Conservation (phyloP, 1,140 invertebrate species). For the Neodiprion pinetum region DNA sequence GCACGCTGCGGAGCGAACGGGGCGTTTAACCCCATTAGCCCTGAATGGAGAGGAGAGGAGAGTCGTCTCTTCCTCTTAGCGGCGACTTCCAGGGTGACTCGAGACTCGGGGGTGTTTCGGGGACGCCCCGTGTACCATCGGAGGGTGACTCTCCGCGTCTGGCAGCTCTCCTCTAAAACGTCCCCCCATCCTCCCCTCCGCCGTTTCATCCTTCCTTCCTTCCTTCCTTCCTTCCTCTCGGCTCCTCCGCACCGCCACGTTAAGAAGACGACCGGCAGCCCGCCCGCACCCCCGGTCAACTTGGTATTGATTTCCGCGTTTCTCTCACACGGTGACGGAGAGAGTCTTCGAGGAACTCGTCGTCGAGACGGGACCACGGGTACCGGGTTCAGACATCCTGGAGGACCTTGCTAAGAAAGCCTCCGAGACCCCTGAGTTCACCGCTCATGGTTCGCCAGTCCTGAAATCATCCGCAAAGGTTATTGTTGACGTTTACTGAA, state of each 20-base stretch:
- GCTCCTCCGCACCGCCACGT: neutral
- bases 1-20: conserved; percentile 30
- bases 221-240: neutral
- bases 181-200: neutral
- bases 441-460: too few species aligned
- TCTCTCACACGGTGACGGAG: neutral
- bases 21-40: conserved; percentile 62
- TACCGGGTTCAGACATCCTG: too few species aligned
- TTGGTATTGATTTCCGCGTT: conserved; percentile 5
- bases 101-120: conserved; percentile 26
- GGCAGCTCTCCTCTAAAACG: neutral
- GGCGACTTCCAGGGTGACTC: conserved; percentile 13
- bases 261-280: neutral
- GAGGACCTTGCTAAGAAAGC: too few species aligned
- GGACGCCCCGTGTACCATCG: conserved; percentile 31
- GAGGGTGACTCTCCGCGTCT: conserved; percentile 15
- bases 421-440: too few species aligned
- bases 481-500: too few species aligned
- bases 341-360: neutral
- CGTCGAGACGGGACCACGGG: neutral
- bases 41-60: conserved; percentile 44
- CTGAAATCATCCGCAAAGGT: too few species aligned
- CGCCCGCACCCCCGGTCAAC: neutral
- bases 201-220: neutral
- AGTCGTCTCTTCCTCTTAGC: conserved; percentile 15